Conservation (phyloP, 2,797 vertebrate genomes). For the Sandelia bainsii region DNA sequence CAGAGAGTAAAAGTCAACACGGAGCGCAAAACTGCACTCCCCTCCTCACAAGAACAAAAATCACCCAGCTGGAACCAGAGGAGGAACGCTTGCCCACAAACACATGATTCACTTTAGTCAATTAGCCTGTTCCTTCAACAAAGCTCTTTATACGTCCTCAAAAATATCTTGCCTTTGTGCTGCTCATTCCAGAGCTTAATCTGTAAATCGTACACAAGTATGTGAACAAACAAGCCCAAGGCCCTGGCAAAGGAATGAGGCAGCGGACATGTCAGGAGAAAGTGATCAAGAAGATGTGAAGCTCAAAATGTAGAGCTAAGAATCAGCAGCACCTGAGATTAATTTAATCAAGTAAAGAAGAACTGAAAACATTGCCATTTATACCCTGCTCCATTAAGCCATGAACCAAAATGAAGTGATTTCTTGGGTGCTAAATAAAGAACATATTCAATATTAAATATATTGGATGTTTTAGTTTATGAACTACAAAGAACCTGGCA, state of each 20-base stretch:
- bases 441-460: not conserved
- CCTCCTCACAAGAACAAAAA: slow-evolving; percentile 60
- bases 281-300: slow-evolving; percentile 16
- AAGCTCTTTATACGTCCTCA: slow-evolving; percentile 63
- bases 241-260: slow-evolving; percentile 23
- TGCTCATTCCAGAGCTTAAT: slow-evolving; percentile 58
- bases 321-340: slow-evolving; percentile 49
- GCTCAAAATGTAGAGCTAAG: slow-evolving; percentile 22
- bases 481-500: slow-evolving; percentile 28
- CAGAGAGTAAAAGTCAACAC: slow-evolving; percentile 54
- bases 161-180: slow-evolving; percentile 56
- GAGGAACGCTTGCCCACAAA: slow-evolving; percentile 62
- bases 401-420: slow-evolving; percentile 44
- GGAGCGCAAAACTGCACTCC: slow-evolving; percentile 39
- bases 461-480: slow-evolving; percentile 17
- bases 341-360: slow-evolving; percentile 39
- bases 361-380: slow-evolving; percentile 23
- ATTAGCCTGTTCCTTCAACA: slow-evolving; percentile 67
- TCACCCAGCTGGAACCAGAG: slow-evolving; percentile 69
- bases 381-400: slow-evolving; percentile 14
- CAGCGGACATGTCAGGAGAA: slow-evolving; percentile 30
- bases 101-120: slow-evolving; percentile 77
- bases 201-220: slow-evolving; percentile 68
- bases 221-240: slow-evolving; percentile 39
- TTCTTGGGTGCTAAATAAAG: slow-evolving; percentile 34